These are phyloP conservation scores for Numenius phaeopus DNA, from an alignment of 2,797 vertebrate species.

Conservation along the genomic window DNA sequence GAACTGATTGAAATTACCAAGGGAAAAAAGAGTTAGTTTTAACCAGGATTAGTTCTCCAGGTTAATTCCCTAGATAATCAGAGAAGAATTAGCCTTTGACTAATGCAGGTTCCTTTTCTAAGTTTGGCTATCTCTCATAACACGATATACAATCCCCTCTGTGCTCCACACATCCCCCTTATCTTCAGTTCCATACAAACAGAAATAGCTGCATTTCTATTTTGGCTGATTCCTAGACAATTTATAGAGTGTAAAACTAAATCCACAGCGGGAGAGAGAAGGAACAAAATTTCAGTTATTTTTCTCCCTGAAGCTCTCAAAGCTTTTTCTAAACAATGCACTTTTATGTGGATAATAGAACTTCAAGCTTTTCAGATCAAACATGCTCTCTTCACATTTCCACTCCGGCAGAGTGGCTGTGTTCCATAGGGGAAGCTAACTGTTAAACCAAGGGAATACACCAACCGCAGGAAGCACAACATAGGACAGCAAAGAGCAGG, in stretches of 20 bases:
- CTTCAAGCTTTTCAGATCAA: neutral
- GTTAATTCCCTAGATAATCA: neutral
- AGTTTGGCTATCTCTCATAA: neutral
- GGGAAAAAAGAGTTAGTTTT: neutral
- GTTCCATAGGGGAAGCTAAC: neutral
- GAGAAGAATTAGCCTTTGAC: too few species aligned
- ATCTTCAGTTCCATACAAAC: neutral
- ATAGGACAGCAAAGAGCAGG: neutral
- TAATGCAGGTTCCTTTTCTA: too few species aligned
- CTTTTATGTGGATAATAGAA: neutral
- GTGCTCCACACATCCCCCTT: neutral
- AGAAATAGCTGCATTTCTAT: neutral
- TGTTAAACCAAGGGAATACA: neutral
- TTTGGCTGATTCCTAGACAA: neutral
- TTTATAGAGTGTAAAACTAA: neutral
- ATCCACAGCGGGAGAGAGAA: neutral
- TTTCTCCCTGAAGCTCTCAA: neutral
- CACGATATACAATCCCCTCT: neutral
- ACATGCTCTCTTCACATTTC: fast-evolving
- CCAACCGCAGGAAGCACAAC: neutral
- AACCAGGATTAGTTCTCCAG: neutral
- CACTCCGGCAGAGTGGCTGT: neutral
- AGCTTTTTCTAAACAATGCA: neutral
- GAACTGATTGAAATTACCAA: too few species aligned
- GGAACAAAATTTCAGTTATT: neutral